A percentile compares a stretch with the other conserved stretches of the same genome.
These are phyloP conservation scores for Sceliomorpha sp. DNA, from an alignment of 2,888 invertebrate species.

Conservation along the genomic window DNA sequence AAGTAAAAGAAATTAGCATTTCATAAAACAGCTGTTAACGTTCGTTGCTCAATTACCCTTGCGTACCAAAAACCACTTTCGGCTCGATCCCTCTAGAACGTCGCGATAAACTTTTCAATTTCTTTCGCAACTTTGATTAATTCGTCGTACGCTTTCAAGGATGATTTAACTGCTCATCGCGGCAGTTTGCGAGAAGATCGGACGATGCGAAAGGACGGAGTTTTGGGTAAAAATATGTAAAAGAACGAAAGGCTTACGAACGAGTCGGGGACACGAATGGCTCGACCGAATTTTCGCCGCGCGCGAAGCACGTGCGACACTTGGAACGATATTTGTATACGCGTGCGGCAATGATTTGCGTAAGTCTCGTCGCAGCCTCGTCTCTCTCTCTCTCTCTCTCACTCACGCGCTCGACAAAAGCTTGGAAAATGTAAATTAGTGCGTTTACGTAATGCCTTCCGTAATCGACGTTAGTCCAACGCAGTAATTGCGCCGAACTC, in stretches of 20 bases:
- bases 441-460: conserved; percentile 51
- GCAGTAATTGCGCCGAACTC: conserved; percentile 50
- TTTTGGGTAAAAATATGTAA: too few species aligned
- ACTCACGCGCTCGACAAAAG: conserved; percentile 40
- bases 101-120: conserved; percentile 41
- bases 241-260: too few species aligned
- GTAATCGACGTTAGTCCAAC: conserved; percentile 48
- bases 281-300: too few species aligned
- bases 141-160: conserved; percentile 29
- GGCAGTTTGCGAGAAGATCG: too few species aligned
- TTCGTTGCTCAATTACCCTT: conserved; percentile 55
- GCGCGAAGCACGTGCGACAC: too few species aligned
- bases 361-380: neutral
- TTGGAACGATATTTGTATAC: conserved; percentile 44
- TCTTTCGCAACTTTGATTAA: conserved; percentile 26
- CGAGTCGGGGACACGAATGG: too few species aligned
- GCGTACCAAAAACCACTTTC: conserved; percentile 54
- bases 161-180: conserved; percentile 36
- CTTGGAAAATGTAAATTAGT: conserved; percentile 54
- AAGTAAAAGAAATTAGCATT: conserved; percentile 53
- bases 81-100: conserved; percentile 39
- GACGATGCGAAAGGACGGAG: too few species aligned
- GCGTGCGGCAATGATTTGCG: conserved; percentile 38
- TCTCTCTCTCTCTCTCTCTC: conserved; percentile 25
- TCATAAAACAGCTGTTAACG: conserved; percentile 58